These are phyloP conservation scores for Sesia bembeciformis DNA, from an alignment of 2,888 invertebrate species.

Conservation along the genomic window DNA sequence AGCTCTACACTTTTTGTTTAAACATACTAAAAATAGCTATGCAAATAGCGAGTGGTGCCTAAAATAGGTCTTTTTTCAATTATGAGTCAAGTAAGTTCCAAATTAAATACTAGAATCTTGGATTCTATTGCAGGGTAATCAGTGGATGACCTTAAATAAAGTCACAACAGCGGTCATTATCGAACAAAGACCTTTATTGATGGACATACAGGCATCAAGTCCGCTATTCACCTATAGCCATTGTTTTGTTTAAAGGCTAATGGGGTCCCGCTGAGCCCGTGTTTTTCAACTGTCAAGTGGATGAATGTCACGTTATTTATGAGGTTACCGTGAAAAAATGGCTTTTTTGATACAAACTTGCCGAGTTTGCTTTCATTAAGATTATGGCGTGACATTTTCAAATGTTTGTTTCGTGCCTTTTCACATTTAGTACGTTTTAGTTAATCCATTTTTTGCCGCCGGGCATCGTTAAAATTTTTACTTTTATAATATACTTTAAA, in stretches of 20 bases:
- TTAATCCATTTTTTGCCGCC: no score
- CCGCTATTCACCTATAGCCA: conserved; percentile 27
- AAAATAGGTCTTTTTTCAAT: no score
- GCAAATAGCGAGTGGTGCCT: no score
- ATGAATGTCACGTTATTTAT: conserved; percentile 66
- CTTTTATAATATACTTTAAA: no score
- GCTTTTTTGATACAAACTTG: conserved; percentile 10
- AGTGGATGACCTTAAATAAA: not conserved
- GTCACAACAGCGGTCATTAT: not conserved
- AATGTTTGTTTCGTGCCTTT: conserved; percentile 17
- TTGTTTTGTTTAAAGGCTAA: conserved; percentile 65
- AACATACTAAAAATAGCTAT: no score
- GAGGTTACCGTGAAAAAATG: conserved; percentile 34
- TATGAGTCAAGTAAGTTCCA: no score
- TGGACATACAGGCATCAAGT: conserved; percentile 37
- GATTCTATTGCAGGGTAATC: no score
- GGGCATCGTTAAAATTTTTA: no score
- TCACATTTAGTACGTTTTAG: not conserved
- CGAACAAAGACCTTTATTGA: conserved; percentile 33
- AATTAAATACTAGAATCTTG: no score
- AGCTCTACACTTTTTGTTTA: no score
- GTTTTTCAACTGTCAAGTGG: conserved; percentile 67
- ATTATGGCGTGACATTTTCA: conserved; percentile 26
- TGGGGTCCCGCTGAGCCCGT: conserved; percentile 40
- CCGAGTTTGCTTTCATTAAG: conserved; percentile 12